A percentile compares a stretch with the other conserved stretches of the same genome.
These are phyloP conservation scores for Mythimna pallens DNA, from an alignment of 2,888 invertebrate species.

Conservation along the genomic window DNA sequence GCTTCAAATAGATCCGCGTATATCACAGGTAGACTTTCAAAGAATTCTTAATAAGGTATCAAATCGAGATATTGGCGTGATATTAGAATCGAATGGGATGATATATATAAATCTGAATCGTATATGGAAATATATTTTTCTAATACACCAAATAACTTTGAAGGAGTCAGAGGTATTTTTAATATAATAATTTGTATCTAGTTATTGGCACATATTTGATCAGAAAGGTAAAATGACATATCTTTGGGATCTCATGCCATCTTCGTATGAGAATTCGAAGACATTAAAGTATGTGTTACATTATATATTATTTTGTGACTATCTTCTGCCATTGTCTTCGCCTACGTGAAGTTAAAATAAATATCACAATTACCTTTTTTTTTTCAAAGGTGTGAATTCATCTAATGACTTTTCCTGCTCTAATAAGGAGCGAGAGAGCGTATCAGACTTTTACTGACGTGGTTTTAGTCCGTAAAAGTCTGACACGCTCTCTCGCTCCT, in stretches of 20 bases:
- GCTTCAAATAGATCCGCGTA: conserved; percentile 16
- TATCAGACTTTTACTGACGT: too few relatives aligned
- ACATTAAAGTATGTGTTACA: background rate
- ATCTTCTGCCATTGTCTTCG: too few relatives aligned
- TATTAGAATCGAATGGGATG: conserved; percentile 32
- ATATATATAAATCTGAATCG: conserved; percentile 1
- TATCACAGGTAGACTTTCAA: conserved; percentile 30
- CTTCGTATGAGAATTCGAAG: conserved; percentile 10
- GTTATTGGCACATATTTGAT: conserved; percentile 24
- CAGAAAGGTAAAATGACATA: background rate
- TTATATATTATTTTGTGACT: background rate
- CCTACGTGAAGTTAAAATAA: too few relatives aligned
- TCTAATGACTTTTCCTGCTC: too few relatives aligned
- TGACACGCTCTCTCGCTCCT: too few relatives aligned
- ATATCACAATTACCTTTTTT: too few relatives aligned
- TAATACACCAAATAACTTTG: conserved; percentile 36
- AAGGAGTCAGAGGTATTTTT: conserved; percentile 28
- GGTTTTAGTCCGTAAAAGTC: too few relatives aligned
- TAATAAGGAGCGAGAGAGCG: too few relatives aligned
- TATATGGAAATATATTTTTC: conserved; percentile 24
- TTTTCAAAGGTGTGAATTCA: too few relatives aligned
- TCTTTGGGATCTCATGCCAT: background rate
- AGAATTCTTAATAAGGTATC: conserved; percentile 57
- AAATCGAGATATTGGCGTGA: conserved; percentile 24
- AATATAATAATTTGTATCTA: conserved; percentile 29